These are phyloP conservation scores for Pogonocichla stellata DNA, from an alignment of 2,113 vertebrate species.

Conservation along the genomic window DNA sequence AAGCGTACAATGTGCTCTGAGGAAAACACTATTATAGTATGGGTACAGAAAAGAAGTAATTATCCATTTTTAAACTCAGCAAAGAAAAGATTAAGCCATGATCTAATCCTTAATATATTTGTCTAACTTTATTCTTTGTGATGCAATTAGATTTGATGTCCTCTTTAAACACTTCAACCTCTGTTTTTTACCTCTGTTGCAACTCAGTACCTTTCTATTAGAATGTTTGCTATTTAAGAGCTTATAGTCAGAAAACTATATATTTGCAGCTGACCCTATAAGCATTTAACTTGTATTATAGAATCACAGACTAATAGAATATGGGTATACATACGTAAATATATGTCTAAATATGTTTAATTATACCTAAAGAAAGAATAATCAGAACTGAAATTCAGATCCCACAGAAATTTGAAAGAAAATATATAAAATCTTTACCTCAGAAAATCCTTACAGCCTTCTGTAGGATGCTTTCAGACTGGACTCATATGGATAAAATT, in stretches of 20 bases:
- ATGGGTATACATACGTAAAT: background rate
- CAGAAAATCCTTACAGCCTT: background rate
- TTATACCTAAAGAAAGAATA: background rate
- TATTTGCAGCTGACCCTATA: background rate
- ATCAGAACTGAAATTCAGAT: background rate
- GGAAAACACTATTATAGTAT: background rate
- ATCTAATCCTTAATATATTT: background rate
- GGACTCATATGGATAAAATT: background rate
- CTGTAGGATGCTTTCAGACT: background rate
- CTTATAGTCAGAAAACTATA: background rate
- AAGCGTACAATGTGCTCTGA: background rate
- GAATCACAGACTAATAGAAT: background rate
- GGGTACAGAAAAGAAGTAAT: background rate
- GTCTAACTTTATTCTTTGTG: background rate
- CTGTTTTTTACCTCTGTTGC: background rate
- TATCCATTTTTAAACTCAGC: background rate
- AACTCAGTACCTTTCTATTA: background rate
- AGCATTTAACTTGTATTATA: background rate
- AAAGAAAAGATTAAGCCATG: background rate
- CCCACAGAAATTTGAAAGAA: background rate
- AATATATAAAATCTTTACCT: background rate
- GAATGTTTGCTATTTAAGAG: background rate
- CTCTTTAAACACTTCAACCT: background rate
- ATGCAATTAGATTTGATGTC: background rate
- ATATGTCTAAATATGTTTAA: background rate